Evolutionary conservation across 2,888 invertebrate genomes (phyloP).

Genomic region (Punctoribates punctum): DNA sequence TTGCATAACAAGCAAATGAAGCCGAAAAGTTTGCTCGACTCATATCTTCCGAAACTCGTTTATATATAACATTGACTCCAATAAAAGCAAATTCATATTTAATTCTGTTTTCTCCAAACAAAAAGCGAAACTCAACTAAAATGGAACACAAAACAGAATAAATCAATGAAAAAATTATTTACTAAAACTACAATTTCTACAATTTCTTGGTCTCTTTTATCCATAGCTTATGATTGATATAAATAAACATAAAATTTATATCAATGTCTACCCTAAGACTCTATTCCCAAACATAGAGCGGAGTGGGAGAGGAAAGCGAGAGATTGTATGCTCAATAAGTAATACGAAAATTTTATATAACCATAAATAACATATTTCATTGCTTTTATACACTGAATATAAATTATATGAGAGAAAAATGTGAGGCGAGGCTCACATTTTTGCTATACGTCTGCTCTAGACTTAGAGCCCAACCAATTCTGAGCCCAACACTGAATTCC

Average conservation of each 20-base stretch:
- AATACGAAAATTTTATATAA: conserved; percentile 6
- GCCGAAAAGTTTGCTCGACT: conserved; percentile 16
- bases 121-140: conserved; percentile 3
- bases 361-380: conserved; percentile 23
- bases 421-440: conserved; percentile 16
- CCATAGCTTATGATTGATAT: conserved; percentile 13
- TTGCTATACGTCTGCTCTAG: background rate
- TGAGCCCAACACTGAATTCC: background rate
- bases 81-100: conserved; percentile 20
- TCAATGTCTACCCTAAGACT: background rate
- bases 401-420: conserved; percentile 23
- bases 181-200: background rate
- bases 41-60: conserved; percentile 8
- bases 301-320: conserved; percentile 10
- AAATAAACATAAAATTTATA: conserved; percentile 29
- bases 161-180: conserved; percentile 9
- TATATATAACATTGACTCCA: background rate
- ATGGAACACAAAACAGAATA: background rate
- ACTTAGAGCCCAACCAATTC: background rate
- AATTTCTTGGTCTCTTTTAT: background rate
- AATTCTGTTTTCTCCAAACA: conserved; percentile 1
- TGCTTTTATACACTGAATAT: conserved; percentile 24
- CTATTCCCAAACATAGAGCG: background rate
- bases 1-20: conserved; percentile 34
- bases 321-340: conserved; percentile 9